Evolutionary conservation across 2,888 invertebrate species (phyloP), one percentile per base, ranked within the genome.

Genomic region (Epinotia brunnichana): DNA sequence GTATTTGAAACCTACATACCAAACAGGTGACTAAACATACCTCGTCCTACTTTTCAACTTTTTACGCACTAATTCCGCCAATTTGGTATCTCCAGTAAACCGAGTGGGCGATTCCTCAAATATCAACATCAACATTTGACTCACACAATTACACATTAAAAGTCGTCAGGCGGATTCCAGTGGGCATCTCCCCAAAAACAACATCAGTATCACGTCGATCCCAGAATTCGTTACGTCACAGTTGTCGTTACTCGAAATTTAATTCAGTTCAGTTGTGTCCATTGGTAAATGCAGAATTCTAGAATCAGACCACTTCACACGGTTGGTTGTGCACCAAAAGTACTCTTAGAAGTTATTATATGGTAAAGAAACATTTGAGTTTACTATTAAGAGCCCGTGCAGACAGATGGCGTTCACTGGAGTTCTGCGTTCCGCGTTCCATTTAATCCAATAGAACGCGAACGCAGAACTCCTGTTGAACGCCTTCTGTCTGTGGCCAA

Each of bases 161-260:
- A 10, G 19, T 41, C 56, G 41, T 66, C 9, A 24, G 54, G 21
- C 7, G 15, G 41, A 41, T 54, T 54, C 39, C 21, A 41, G 41
- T 7, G 66, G 64, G 66, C 54, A 41, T 41, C 15, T 41, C 54
- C 54, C 66, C 66, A 66, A 66, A 56, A 56, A 21, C 54, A 66
- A 56, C 66, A 56, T 10, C 2, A n/a, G 19, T 11, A n/a, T 66
- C n/a, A 21, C 54, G 54, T 39, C 54, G 56, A n/a, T 66, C 19
- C n/a, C 10, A n/a, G 21, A 24, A 57, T 19, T 19, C 17, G 3
- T 56, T 66, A 41, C 41, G 56, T 66, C 66, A n/a, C n/a, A n/a
- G n/a, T n/a, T n/a, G n/a, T n/a, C n/a, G n/a, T n/a, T n/a, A n/a
- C 11, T 60, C 17, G 15, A 19, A 61, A 21, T 21, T 64, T 62